Evolutionary conservation across 2,797 vertebrate genomes (phyloP).

Genomic region (Oophaga sylvatica): DNA sequence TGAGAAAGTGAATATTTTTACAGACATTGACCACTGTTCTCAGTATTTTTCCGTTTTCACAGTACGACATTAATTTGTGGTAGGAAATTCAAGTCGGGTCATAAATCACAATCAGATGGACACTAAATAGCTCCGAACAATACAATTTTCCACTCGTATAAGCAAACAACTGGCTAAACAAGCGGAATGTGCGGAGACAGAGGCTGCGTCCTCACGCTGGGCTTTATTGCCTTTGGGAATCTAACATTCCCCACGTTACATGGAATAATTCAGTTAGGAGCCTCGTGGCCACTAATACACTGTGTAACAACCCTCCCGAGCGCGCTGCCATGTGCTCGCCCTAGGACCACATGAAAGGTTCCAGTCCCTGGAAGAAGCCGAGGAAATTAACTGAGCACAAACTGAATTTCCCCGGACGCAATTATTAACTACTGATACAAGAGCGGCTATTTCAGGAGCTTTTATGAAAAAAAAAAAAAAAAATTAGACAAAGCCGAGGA

Average conservation of each 20-base stretch:
- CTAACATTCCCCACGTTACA: conserved; percentile 7
- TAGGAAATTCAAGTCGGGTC: background rate
- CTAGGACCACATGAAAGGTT: background rate
- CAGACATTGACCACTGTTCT: background rate
- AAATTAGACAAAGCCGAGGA: conserved; percentile 20
- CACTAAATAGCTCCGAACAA: background rate
- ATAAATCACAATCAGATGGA: conserved; percentile 8
- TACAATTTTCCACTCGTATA: conserved; percentile 23
- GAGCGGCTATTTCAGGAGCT: background rate
- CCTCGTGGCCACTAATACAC: conserved; percentile 13
- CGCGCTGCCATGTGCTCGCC: conserved; percentile 1
- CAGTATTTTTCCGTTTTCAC: background rate
- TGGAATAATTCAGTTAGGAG: conserved; percentile 32
- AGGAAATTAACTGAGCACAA: conserved; percentile 5
- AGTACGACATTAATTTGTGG: conserved; percentile 20
- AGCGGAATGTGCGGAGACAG: background rate
- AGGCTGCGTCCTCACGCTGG: background rate
- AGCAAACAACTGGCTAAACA: background rate
- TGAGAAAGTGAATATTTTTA: background rate
- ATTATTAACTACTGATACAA: background rate
- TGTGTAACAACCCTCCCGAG: background rate
- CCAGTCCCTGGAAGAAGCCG: background rate
- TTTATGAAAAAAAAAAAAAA: background rate
- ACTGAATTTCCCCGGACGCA: background rate
- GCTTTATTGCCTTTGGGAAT: conserved; percentile 39